Evolutionary conservation across 2,797 vertebrate species (phyloP).

Genomic region (Psittacula echo): DNA sequence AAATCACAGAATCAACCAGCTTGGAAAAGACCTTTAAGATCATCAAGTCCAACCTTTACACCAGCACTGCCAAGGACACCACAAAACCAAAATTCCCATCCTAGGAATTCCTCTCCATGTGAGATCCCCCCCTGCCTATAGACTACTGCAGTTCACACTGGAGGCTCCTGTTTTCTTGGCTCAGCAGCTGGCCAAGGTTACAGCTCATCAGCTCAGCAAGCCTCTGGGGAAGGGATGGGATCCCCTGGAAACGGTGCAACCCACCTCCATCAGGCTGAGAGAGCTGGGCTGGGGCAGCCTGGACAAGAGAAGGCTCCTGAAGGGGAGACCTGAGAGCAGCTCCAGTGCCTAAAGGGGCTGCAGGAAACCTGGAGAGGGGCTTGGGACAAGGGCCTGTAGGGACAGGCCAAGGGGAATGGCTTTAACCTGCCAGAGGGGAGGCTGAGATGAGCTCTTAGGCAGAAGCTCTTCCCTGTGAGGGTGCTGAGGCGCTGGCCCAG

Average conservation of each 20-base stretch:
- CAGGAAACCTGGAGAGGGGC: too few relatives aligned
- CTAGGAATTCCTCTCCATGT: background rate
- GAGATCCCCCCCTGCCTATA: fast-evolving
- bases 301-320: too few relatives aligned
- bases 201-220: background rate
- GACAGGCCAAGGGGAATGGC: too few relatives aligned
- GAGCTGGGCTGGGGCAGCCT: background rate
- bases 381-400: too few relatives aligned
- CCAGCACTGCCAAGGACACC: background rate
- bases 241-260: background rate
- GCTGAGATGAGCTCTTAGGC: too few relatives aligned
- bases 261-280: background rate
- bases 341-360: too few relatives aligned
- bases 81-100: background rate
- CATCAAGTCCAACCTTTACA: background rate
- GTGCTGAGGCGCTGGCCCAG: too few relatives aligned
- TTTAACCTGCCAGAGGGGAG: too few relatives aligned
- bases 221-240: background rate
- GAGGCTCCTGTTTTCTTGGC: background rate
- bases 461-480: too few relatives aligned
- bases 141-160: fast-evolving
- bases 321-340: too few relatives aligned
- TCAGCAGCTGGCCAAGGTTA: background rate
- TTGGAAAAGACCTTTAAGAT: background rate
- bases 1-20: background rate